These are phyloP conservation scores for Panagrolaimus sp. DNA, from an alignment of 1,140 invertebrate species.

Conservation along the genomic window DNA sequence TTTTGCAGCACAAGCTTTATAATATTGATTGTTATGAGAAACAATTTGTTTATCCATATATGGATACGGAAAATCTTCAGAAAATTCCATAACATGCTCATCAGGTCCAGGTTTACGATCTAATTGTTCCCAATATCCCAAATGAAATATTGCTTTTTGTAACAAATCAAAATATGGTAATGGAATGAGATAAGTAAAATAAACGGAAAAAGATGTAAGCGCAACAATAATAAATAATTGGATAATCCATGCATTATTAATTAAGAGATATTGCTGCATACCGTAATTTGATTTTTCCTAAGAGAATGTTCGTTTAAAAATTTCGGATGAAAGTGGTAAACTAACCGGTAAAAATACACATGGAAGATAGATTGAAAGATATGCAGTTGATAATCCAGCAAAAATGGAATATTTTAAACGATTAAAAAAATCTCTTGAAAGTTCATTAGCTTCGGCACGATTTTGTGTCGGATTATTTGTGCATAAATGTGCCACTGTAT, in stretches of 20 bases:
- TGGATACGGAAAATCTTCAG: slow-evolving; percentile 68
- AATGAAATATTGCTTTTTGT: slow-evolving; percentile 78
- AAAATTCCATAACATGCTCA: slow-evolving; percentile 59
- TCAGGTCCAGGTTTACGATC: not conserved
- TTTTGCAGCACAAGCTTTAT: slow-evolving; percentile 66
- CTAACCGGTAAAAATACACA: slow-evolving; percentile 77
- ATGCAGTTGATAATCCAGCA: slow-evolving; percentile 78
- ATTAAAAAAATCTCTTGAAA: slow-evolving; percentile 72
- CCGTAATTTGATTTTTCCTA: slow-evolving; percentile 41
- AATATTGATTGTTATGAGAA: slow-evolving; percentile 72
- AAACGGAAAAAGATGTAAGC: slow-evolving; percentile 74
- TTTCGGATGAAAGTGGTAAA: slow-evolving; percentile 1
- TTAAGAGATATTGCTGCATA: slow-evolving; percentile 70
- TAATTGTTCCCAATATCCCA: slow-evolving; percentile 68
- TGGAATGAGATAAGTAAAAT: slow-evolving; percentile 72
- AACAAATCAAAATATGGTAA: slow-evolving; percentile 77
- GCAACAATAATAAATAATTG: slow-evolving; percentile 77
- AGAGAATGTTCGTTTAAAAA: slow-evolving; percentile 26
- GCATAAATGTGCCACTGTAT: slow-evolving; percentile 38
- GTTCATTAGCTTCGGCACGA: slow-evolving; percentile 24
- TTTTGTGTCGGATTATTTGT: slow-evolving; percentile 24
- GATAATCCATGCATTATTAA: slow-evolving; percentile 75
- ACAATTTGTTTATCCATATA: slow-evolving; percentile 69
- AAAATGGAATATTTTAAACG: slow-evolving; percentile 81
- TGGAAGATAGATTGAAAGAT: slow-evolving; percentile 82